phyloP scores from a whole-genome alignment of 2,888 invertebrate genomes.

The Sturmia bella region DNA sequence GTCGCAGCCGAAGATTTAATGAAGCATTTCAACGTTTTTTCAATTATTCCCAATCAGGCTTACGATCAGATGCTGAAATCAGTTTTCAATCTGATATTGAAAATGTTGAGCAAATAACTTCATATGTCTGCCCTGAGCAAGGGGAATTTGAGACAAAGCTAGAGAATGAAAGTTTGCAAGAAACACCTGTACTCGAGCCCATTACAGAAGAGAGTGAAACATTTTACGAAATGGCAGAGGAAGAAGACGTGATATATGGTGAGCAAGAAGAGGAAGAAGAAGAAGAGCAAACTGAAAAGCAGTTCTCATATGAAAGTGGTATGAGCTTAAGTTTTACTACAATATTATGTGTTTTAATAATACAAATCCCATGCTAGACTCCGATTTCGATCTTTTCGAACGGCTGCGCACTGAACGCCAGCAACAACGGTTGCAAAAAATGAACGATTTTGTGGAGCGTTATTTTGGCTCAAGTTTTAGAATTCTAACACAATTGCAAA shows the following conservation, averaged over 20 bases:
- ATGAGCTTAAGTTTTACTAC: background rate
- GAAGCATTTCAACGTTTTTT: conserved; percentile 43
- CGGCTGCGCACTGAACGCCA: conserved; percentile 47
- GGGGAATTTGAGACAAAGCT: background rate
- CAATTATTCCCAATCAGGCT: conserved; percentile 2
- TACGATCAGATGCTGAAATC: conserved; percentile 17
- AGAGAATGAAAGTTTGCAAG: background rate
- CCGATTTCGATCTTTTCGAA: conserved; percentile 61
- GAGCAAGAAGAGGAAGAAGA: conserved; percentile 26
- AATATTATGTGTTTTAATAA: background rate
- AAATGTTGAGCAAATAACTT: conserved; percentile 50
- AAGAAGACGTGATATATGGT: conserved; percentile 30
- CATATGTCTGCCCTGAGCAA: conserved; percentile 25
- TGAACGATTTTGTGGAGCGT: conserved; percentile 46
- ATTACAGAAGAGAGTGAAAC: conserved; percentile 38
- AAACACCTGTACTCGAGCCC: conserved; percentile 5
- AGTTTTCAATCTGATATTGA: conserved; percentile 42
- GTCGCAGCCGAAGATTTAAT: conserved; percentile 41
- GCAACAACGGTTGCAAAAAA: conserved; percentile 45
- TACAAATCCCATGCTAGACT: background rate
- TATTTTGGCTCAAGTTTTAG: conserved; percentile 45
- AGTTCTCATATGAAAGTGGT: conserved; percentile 54
- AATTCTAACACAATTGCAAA: background rate
- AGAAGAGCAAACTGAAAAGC: conserved; percentile 13
- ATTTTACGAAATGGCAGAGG: conserved; percentile 5